Percentiles rank a stretch among this genome's conserved stretches.
These are phyloP conservation scores for Actinernus sp. DNA, from an alignment of 92 coral and sea anemone genomes.

Conservation along the genomic window DNA sequence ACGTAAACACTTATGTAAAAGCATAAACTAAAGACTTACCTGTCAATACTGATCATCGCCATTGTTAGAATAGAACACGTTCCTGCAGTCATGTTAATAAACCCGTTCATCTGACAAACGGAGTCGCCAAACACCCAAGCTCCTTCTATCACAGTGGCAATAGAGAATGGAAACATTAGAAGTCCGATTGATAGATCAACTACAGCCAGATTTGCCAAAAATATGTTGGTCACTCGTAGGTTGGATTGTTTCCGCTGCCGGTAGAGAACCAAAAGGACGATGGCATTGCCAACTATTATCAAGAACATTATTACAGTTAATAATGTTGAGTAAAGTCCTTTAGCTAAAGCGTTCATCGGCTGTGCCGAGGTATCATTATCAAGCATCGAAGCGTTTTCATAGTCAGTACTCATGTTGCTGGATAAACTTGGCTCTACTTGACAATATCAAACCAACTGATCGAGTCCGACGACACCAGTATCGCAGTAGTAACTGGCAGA, in stretches of 20 bases:
- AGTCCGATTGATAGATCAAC: conserved; percentile 79
- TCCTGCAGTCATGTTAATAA: conserved; percentile 86
- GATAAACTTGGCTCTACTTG: no score
- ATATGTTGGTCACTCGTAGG: conserved; percentile 82
- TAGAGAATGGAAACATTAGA: conserved; percentile 79
- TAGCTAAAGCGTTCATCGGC: neutral
- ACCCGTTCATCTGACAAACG: conserved; percentile 89
- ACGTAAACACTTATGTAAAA: neutral
- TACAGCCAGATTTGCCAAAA: conserved; percentile 88
- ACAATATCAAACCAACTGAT: no score
- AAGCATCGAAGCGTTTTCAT: no score
- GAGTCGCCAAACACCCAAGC: conserved; percentile 71
- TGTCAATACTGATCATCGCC: conserved; percentile 92
- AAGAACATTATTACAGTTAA: conserved; percentile 53
- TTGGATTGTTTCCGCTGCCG: conserved; percentile 79
- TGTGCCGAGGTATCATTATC: no score
- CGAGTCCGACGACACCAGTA: no score
- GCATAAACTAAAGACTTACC: conserved; percentile 51
- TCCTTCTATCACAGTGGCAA: conserved; percentile 40
- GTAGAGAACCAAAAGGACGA: conserved; percentile 80
- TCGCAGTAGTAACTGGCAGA: no score
- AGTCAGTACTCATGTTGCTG: no score
- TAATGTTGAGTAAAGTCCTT: conserved; percentile 50
- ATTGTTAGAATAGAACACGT: conserved; percentile 89
- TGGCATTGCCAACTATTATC: conserved; percentile 70